Conservation (phyloP, 2,888 invertebrate genomes). For the Bursaphelenchus okinawaensis region DNA sequence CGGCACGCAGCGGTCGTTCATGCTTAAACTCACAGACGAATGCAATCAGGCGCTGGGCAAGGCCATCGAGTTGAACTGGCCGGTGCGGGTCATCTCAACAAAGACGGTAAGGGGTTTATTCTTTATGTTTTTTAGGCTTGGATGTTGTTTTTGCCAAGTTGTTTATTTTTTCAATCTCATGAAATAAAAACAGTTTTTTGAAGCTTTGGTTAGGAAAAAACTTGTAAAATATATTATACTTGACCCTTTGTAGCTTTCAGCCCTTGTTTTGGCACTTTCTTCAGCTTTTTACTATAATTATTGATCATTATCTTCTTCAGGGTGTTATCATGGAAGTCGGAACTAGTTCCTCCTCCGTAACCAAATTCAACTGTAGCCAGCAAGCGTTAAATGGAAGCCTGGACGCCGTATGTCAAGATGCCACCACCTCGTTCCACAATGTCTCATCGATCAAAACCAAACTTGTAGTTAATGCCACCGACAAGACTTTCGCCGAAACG, state of each 20-base stretch:
- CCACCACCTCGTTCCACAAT: constrained; percentile 1
- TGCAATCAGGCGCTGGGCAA: constrained; percentile 36
- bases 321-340: neutral
- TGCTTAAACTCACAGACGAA: constrained; percentile 50
- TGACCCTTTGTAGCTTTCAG: too few species aligned
- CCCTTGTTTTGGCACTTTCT: too few species aligned
- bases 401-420: constrained; percentile 8
- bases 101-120: neutral
- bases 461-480: constrained; percentile 37
- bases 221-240: too few species aligned
- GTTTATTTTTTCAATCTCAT: too few species aligned
- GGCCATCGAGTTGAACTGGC: constrained; percentile 10
- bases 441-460: constrained; percentile 5
- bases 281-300: neutral
- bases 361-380: constrained; percentile 6
- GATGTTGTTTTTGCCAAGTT: neutral
- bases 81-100: constrained; percentile 11
- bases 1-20: neutral
- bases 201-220: too few species aligned
- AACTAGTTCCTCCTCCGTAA: neutral
- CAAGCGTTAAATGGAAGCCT: neutral
- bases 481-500: constrained; percentile 48
- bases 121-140: neutral
- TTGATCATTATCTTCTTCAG: neutral
- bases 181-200: too few species aligned